Evolutionary conservation across 2,113 vertebrate species (phyloP), one percentile per base, ranked within the genome.

Genomic region (Salminus brasiliensis): DNA sequence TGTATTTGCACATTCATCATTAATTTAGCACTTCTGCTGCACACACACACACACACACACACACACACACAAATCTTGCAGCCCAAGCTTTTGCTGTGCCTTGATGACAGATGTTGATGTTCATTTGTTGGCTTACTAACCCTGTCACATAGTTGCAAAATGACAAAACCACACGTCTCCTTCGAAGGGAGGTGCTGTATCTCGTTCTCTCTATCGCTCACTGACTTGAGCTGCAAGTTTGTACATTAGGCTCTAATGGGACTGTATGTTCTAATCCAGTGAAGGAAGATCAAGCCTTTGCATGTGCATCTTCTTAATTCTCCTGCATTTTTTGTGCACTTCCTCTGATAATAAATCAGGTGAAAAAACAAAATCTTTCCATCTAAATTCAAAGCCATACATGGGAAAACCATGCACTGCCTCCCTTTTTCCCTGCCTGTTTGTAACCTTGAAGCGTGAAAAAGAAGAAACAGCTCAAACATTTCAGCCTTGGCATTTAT

Each of bases 401-500:
- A 66, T 34, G 60, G 30, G 18, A n/a, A 12, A 39, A 4, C 6
- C 62, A 34, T 5, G 13, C 30, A 1, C 59, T 10, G 15, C 32
- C 62, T 39, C 32, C 62, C 32, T 63, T 34, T n/a, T 39, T 21
- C 60, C 5, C 60, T 63, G 16, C 47, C 52, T 55, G 32, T 66
- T 23, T 39, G 62, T 66, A 39, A 66, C 62, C 62, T 66, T 66
- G 62, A 66, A 23, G 45, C 12, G 45, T 18, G 13, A 36, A 18
- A 65, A 32, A 16, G 30, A 39, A 66, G 62, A 66, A 66, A 36
- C 62, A 66, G 62, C 62, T 66, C 62, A 39, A 39, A 66, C 36
- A 21, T 66, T 66, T 66, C 62, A 66, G n/a, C 62, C 62, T 66
- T 66, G 62, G 62, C 62, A n/a, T 66, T 66, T 66, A 66, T 25